Evolutionary conservation across 2,113 vertebrate genomes (phyloP), one percentile per base, ranked within the genome.

Genomic region (Sylvia atricapilla): DNA sequence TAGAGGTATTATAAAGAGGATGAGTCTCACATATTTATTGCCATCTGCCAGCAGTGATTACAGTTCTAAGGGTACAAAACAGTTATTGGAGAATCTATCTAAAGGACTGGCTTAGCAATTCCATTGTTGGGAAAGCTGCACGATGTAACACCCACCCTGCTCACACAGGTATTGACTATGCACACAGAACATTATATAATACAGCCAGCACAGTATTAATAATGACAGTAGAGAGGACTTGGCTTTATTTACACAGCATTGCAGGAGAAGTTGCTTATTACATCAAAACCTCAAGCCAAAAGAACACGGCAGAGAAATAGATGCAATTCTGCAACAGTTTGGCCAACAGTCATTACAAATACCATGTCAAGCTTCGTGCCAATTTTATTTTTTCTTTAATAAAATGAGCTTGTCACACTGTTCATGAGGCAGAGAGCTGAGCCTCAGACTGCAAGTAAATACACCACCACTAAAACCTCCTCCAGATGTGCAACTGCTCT

Each of bases 381-480:
- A 27, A 33, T 67, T 82, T 52, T 49, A 47, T 20, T 35, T 90
- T 55, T 49, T 33, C 7, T 30, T 67, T 6, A 31, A 64, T 46
- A 85, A 87, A 64, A 72, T 6, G 2, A 87, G 47, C 43, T 94
- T 78, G 47, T 81, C 77, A 50, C 59, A 59, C n/a, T 39, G 64
- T 63, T 81, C 87, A 43, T 6, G 15, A 87, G 24, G 35, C 12
- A 93, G 35, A 63, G 24, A 75, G 78, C 60, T 8, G 5, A 84
- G 64, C 21, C 39, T 81, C 11, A 3, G 64, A 78, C 56, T 67
- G 37, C 56, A 70, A 70, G 73, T 70, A 94, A 89, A 94, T 81
- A 64, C 73, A 91, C 77, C 64, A 89, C 78, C 18, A 78, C 33
- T 78, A 89, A 81, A 93, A 91, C 39, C 52, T 93, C 43, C 94